phyloP scores from a whole-genome alignment of 2,113 vertebrate species.

The Glaucidium brasilianum region DNA sequence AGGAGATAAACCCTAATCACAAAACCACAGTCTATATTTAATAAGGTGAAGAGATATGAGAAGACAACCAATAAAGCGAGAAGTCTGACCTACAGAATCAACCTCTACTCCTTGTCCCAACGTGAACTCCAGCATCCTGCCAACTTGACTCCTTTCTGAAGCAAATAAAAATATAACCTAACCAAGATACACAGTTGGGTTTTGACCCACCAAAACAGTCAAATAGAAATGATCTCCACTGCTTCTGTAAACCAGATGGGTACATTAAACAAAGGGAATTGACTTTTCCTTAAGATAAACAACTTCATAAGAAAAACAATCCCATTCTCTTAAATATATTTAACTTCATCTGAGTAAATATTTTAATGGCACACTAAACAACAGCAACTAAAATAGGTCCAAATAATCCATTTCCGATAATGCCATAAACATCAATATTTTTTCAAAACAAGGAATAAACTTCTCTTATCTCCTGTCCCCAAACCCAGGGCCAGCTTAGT shows the following conservation, averaged over 20 bases:
- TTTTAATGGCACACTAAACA: background rate
- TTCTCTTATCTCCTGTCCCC: constrained; percentile 11
- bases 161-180: constrained; percentile 19
- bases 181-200: background rate
- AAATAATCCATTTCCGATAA: constrained; percentile 8
- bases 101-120: constrained; percentile 10
- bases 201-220: background rate
- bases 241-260: background rate
- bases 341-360: constrained; percentile 21
- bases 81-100: background rate
- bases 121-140: background rate
- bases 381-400: constrained; percentile 1
- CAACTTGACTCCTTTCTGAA: constrained; percentile 18
- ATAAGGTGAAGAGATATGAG: background rate
- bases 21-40: constrained; percentile 21
- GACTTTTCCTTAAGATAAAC: constrained; percentile 21
- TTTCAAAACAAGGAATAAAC: constrained; percentile 33
- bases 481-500: background rate
- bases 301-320: constrained; percentile 19
- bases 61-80: background rate
- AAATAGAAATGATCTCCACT: background rate
- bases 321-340: constrained; percentile 3
- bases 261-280: constrained; percentile 18
- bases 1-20: constrained; percentile 37
- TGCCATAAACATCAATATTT: background rate